Conservation (phyloP, 2,113 vertebrate genomes). For the Cranoglanis bouderius region DNA sequence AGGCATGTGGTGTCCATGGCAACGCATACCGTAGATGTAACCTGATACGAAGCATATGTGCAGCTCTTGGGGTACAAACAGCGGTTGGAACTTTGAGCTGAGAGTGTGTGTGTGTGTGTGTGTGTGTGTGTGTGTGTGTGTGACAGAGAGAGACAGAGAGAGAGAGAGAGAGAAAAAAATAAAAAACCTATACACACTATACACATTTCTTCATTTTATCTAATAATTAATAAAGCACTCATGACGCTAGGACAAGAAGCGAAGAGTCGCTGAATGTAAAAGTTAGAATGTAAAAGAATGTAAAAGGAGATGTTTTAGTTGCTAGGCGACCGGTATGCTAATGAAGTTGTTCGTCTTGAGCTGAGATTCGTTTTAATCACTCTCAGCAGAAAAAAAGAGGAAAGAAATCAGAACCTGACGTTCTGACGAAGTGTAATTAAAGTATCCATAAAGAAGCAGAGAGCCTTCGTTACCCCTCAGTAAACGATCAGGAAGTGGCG, state of each 20-base stretch:
- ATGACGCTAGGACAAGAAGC: slow-evolving; percentile 2
- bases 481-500: slow-evolving; percentile 36
- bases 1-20: slow-evolving; percentile 60
- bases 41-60: slow-evolving; percentile 61
- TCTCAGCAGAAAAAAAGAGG: slow-evolving; percentile 18
- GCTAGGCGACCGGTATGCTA: slow-evolving; percentile 74
- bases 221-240: background rate
- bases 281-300: too few relatives aligned
- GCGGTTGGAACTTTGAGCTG: slow-evolving; percentile 31
- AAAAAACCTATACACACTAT: background rate
- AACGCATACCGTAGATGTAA: slow-evolving; percentile 59
- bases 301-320: slow-evolving; percentile 71
- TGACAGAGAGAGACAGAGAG: background rate
- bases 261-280: slow-evolving; percentile 22
- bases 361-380: slow-evolving; percentile 62
- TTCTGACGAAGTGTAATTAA: slow-evolving; percentile 55
- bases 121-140: slow-evolving; percentile 23
- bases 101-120: slow-evolving; percentile 21
- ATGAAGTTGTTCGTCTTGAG: slow-evolving; percentile 70
- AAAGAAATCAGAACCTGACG: background rate
- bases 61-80: slow-evolving; percentile 58
- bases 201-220: background rate
- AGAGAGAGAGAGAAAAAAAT: too few relatives aligned
- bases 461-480: slow-evolving; percentile 32
- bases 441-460: slow-evolving; percentile 44